Evolutionary conservation across 23 tunicate genomes (phyloP), one percentile per base, ranked within the genome.

Genomic region (Styela plicata): DNA sequence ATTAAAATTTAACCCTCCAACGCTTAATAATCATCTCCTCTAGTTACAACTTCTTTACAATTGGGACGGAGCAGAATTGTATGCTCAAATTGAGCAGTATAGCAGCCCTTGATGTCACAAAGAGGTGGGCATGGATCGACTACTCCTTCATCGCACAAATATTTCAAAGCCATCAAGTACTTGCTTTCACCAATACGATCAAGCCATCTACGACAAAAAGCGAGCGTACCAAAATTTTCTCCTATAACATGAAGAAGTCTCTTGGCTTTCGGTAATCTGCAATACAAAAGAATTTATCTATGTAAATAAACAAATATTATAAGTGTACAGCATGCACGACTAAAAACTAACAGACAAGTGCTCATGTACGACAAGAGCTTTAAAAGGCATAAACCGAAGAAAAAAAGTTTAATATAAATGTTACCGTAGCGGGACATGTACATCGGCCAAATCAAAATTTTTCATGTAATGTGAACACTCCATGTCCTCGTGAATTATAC

Each of bases 21-120:
- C 16, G 17, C 17, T 82, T 33, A 85, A 27, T 85, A 85, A 68
- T 85, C 88, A 30, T 80, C 85, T 22, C 88, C 88, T 28, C 88
- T 35, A 18, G 75, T 63, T 3, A 85, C 88, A 29, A 85, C 88
- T 85, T 85, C 88, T 52, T 85, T 85, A 74, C 88, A 85, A 27
- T 76, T 85, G 26, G 85, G 85, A 21, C 85, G 64, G 52, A 85
- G 52, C 29, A 85, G 84, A 65, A 85, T 71, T 10, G 88, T 85
- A 63, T 85, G 88, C 33, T 85, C 88, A 52, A n/a, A 85, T n/a
- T 85, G 88, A 29, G 88, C 88, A 17, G 85, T 85, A 86, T 28
- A 85, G 33, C 85, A 52, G 2, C 88, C 88, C 66, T 34, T 80
- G 64, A 64, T 32, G 52, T 85, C 88, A 31, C 85, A 63, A 17